Conservation (phyloP, 2,797 vertebrate genomes). For the Halcyon smyrnensis region DNA sequence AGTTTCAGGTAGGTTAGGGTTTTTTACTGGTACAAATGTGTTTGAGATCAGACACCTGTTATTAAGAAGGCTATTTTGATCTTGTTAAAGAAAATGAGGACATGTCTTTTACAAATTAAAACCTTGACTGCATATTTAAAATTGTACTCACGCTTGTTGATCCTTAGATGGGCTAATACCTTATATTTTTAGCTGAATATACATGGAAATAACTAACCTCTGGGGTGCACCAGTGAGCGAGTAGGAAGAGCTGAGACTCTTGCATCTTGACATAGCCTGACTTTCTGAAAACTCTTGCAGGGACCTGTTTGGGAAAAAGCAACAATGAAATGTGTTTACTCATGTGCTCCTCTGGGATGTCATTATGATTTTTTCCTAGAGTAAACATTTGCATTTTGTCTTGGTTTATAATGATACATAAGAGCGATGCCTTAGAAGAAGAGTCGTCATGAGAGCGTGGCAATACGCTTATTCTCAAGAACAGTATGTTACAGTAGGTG, state of each 20-base stretch:
- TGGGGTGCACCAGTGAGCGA: conserved; percentile 66
- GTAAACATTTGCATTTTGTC: conserved; percentile 61
- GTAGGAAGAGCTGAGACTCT: conserved; percentile 73
- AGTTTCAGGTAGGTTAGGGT: not conserved
- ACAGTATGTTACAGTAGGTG: conserved; percentile 75
- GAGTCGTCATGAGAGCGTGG: not conserved
- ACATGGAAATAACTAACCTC: conserved; percentile 77
- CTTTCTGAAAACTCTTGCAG: conserved; percentile 69
- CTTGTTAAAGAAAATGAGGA: not conserved
- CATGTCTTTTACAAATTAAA: not conserved
- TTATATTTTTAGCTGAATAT: not conserved
- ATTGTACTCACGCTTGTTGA: not conserved
- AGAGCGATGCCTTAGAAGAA: conserved; percentile 29
- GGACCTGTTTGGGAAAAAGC: conserved; percentile 43
- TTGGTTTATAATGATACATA: conserved; percentile 46
- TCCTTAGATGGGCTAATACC: not conserved
- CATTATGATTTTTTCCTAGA: conserved; percentile 35
- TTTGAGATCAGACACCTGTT: not conserved
- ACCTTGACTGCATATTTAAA: not conserved
- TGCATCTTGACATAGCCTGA: conserved; percentile 76
- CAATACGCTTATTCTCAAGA: conserved; percentile 63
- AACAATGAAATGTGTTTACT: conserved; percentile 24
- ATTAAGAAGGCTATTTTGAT: not conserved
- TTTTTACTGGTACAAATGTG: not conserved
- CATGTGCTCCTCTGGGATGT: not conserved